Evolutionary conservation across 2,113 vertebrate genomes (phyloP).

Genomic region (Clarias batrachus): DNA sequence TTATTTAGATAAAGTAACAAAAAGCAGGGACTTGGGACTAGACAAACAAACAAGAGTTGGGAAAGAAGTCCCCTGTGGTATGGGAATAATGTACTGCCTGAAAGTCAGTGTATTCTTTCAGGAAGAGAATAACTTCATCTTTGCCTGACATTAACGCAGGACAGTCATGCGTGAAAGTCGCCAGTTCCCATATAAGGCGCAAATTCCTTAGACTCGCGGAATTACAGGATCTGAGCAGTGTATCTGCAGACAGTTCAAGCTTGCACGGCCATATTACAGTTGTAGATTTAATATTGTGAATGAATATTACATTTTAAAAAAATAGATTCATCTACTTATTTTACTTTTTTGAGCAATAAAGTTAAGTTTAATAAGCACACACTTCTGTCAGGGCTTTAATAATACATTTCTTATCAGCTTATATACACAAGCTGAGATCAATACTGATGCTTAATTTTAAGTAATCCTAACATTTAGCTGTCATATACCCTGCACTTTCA

Average conservation of each 20-base stretch:
- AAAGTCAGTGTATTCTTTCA: not conserved
- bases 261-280: not conserved
- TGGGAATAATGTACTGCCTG: not conserved
- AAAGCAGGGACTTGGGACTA: not conserved
- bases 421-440: not conserved
- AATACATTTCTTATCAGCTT: not conserved
- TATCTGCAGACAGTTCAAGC: not conserved
- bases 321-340: not conserved
- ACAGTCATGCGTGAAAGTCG: conserved; percentile 12
- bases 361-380: not conserved
- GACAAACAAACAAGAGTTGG: not conserved
- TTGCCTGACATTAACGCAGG: conserved; percentile 13
- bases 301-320: not conserved
- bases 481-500: not conserved
- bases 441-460: not conserved
- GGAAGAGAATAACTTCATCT: conserved; percentile 9
- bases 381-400: not conserved
- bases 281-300: not conserved
- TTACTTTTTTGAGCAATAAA: not conserved
- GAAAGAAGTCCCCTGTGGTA: not conserved
- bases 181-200: conserved; percentile 22
- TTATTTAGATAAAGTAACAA: conserved; percentile 1
- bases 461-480: not conserved
- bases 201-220: conserved; percentile 1
- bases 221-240: not conserved